Conservation (phyloP, 2,113 vertebrate genomes). For the Myxocyprinus asiaticus region DNA sequence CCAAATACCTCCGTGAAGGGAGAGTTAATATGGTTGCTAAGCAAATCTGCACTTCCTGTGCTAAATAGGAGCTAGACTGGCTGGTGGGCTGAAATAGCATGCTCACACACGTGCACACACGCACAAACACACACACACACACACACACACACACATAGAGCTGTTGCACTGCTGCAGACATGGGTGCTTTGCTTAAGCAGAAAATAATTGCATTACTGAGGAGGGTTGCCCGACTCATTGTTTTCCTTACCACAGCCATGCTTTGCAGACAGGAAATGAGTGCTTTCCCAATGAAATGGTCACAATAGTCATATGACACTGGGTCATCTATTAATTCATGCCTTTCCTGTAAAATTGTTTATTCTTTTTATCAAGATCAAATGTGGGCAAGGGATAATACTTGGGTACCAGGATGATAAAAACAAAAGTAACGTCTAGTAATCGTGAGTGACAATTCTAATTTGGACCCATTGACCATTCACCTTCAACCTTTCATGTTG, state of each 20-base stretch:
- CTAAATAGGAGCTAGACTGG: slow-evolving; percentile 63
- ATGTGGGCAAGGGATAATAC: too few species aligned
- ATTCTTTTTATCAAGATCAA: too few species aligned
- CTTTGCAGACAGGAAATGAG: slow-evolving; percentile 36
- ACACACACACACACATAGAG: too few species aligned
- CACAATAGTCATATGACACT: slow-evolving; percentile 23
- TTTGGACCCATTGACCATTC: background rate
- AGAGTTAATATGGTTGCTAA: slow-evolving; percentile 71
- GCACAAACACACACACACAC: too few species aligned
- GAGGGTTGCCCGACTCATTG: slow-evolving; percentile 18
- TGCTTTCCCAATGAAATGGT: slow-evolving; percentile 47
- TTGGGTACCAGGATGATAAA: too few species aligned
- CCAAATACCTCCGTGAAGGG: too few species aligned
- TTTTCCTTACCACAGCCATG: slow-evolving; percentile 1
- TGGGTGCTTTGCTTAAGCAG: slow-evolving; percentile 7
- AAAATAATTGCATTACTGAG: slow-evolving; percentile 40
- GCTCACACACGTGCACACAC: background rate
- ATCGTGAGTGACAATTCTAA: too few species aligned
- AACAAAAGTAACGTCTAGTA: too few species aligned
- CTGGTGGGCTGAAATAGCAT: slow-evolving; percentile 53
- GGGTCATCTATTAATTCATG: background rate
- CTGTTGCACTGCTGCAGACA: too few species aligned
- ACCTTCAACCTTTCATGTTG: background rate
- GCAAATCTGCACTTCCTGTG: slow-evolving; percentile 69
- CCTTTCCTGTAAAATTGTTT: background rate